These are phyloP conservation scores for Protobothrops mucrosquamatus DNA, from an alignment of 2,113 vertebrate species.

Conservation along the genomic window DNA sequence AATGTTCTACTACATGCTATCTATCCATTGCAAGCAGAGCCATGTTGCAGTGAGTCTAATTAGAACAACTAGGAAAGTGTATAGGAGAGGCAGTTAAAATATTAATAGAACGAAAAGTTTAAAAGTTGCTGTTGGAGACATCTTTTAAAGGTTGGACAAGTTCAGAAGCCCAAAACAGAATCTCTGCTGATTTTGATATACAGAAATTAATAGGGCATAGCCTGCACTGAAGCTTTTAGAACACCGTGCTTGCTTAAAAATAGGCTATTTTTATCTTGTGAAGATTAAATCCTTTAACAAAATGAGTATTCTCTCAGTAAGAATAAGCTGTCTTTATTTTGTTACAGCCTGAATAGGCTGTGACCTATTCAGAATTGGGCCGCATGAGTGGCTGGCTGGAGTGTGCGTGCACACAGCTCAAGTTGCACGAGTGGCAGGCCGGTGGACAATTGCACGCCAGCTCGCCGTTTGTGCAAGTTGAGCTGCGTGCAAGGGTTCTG, in stretches of 20 bases:
- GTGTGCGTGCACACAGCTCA: background rate
- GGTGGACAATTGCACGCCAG: background rate
- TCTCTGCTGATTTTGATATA: slow-evolving; percentile 3
- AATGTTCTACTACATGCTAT: background rate
- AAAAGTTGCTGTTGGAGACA: background rate
- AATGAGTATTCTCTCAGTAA: background rate
- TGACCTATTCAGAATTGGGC: background rate
- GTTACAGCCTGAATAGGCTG: background rate
- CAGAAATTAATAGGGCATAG: background rate
- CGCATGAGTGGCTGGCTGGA: background rate
- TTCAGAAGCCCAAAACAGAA: slow-evolving; percentile 3
- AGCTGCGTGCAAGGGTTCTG: background rate
- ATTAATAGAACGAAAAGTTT: background rate
- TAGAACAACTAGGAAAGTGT: background rate
- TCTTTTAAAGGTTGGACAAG: background rate
- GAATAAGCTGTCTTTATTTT: background rate
- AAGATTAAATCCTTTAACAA: background rate
- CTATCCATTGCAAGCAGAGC: background rate
- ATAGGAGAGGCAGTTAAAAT: background rate
- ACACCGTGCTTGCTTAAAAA: background rate
- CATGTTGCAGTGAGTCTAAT: background rate
- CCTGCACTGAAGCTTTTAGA: background rate
- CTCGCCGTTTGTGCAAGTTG: background rate
- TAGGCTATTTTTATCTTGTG: slow-evolving; percentile 10
- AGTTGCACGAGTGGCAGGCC: background rate